A percentile compares a stretch with the other conserved stretches of the same genome.
Conservation (phyloP, 2,797 vertebrate genomes). For the Anguilla pacifica region DNA sequence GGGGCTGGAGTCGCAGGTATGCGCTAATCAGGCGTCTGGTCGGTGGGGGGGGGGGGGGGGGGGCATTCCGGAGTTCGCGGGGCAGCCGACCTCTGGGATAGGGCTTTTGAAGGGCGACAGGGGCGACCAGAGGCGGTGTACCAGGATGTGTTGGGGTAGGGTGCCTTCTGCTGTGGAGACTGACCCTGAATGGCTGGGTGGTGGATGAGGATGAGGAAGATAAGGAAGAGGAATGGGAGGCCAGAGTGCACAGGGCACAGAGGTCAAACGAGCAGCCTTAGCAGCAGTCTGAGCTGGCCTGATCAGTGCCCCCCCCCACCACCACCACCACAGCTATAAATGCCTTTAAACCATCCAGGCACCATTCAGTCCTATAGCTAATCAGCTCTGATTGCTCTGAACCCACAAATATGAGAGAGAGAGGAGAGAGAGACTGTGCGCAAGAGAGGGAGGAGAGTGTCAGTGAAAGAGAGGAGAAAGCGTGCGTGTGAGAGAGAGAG, state of each 20-base stretch:
- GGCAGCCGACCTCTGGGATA: conserved; percentile 18
- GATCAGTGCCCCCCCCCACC: background rate
- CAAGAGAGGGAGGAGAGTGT: conserved; percentile 35
- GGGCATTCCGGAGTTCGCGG: conserved; percentile 23
- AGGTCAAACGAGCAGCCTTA: background rate
- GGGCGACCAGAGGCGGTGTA: background rate
- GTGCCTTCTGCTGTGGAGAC: too few species aligned
- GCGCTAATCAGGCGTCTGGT: conserved; percentile 49
- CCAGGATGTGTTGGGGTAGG: background rate
- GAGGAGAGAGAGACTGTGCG: too few species aligned
- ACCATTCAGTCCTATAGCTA: background rate
- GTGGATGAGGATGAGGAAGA: background rate
- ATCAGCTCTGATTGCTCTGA: conserved; percentile 6
- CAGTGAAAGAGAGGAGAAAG: conserved; percentile 45
- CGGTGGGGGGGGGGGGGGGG: conserved; percentile 29
- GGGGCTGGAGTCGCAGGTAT: conserved; percentile 52
- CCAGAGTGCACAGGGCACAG: background rate
- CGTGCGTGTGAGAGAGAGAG: conserved; percentile 43
- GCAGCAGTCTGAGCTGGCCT: background rate
- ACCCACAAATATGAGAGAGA: background rate
- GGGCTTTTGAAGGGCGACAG: background rate
- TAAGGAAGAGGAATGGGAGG: background rate
- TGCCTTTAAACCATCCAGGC: background rate
- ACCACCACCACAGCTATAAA: background rate
- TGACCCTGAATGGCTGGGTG: too few species aligned